These are phyloP conservation scores for Lingula anatina DNA, from an alignment of 2,888 invertebrate species.

Conservation along the genomic window DNA sequence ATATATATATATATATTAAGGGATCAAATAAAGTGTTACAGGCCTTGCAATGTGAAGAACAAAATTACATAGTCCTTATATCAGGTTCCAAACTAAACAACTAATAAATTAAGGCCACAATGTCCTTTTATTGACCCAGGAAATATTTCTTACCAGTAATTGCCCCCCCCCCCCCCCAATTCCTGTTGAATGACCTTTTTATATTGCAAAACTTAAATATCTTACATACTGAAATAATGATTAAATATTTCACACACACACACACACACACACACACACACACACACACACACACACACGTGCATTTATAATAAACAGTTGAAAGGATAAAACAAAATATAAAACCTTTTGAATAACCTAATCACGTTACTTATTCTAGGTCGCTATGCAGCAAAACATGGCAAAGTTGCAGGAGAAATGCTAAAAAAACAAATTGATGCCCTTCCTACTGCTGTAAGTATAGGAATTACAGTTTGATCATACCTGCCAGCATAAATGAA, in stretches of 20 bases:
- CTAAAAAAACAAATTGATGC: slow-evolving; percentile 29
- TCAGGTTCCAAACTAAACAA: no score
- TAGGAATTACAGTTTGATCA: no score
- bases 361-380: slow-evolving; percentile 14
- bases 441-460: slow-evolving; percentile 24
- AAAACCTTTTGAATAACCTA: neutral
- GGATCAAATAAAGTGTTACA: no score
- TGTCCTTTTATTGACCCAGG: no score
- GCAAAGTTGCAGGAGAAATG: slow-evolving; percentile 21
- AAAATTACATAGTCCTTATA: no score
- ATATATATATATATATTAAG: neutral
- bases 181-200: neutral
- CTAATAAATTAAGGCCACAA: no score
- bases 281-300: neutral
- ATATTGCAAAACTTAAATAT: neutral
- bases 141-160: neutral
- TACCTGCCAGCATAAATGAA: no score
- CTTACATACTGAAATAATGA: no score
- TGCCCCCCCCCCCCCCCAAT: neutral
- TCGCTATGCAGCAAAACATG: slow-evolving; percentile 28
- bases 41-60: no score
- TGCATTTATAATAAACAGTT: neutral
- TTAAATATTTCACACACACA: no score
- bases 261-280: neutral
- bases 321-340: neutral